Base-by-base conservation (phyloP, 1,140 invertebrate species). In the Teleogryllus occipitalis region DNA sequence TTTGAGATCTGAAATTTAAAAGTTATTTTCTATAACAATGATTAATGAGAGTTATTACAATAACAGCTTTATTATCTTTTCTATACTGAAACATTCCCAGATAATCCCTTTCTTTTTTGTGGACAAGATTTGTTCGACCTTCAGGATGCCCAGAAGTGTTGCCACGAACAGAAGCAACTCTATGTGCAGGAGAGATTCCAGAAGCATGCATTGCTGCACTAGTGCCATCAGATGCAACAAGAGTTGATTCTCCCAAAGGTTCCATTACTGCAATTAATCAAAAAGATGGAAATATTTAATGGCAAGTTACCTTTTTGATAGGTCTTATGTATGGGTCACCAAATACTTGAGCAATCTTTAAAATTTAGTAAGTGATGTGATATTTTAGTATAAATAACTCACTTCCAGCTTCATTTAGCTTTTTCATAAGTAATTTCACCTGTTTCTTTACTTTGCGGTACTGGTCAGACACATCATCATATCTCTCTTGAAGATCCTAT, bases 51-150 rank as follows among this genome's bases (percentile, higher is more conserved):
- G 5, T 39, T 39, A n/a, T n/a, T 81, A 97, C 91, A 72, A 98
- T 93, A 5, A 90, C 86, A 0, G 86, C 85, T 81, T 97, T 93
- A 82, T 97, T 95, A 74, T 94, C 93, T 82, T 91, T 90, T 81
- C 91, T 91, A 84, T 95, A 98, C 83, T 98, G 94, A 85, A 98
- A 94, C 92, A 98, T 97, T 80, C 96, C 97, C 84, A 94, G 89
- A 84, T 95, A 96, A 48, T 94, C 92, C 22, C 92, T 85, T 82
- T 95, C 87, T 83, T 96, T 95, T 84, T 95, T 95, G 7, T 93
- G 88, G 0, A 88, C 88, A 7, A 90, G 90, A 75, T 84, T 85
- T 14, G 27, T 7, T 8, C 47, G 75, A 12, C 47, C 79, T 54
- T 77, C 46, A 72, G 46, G 39, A 18, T 39, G 27, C 27, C 27